Conservation (phyloP, 2,113 vertebrate species). For the Campylomormyrus numenius region DNA sequence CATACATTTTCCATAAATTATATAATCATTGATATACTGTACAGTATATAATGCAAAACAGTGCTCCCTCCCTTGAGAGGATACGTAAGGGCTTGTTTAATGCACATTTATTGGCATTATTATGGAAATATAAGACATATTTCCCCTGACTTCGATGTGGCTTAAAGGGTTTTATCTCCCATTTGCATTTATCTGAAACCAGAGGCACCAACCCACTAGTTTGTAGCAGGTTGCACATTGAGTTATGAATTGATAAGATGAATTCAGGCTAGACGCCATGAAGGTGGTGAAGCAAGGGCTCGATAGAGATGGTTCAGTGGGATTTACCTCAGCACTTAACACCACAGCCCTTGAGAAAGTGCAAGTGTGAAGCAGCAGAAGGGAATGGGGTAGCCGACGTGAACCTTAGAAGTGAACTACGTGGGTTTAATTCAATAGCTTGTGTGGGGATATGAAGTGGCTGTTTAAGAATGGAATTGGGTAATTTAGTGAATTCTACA, state of each 20-base stretch:
- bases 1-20: background rate
- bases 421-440: background rate
- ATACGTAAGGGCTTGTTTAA: background rate
- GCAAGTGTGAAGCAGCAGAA: background rate
- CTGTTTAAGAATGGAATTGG: background rate
- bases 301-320: background rate
- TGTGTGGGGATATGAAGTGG: background rate
- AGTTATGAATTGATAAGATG: background rate
- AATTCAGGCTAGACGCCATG: background rate
- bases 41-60: background rate
- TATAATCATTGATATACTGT: background rate
- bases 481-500: background rate
- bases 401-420: background rate
- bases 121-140: background rate
- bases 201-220: background rate
- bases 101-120: background rate
- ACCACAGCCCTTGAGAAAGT: background rate
- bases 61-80: background rate
- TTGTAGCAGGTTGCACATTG: background rate
- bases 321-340: background rate
- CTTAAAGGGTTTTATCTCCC: background rate
- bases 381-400: background rate
- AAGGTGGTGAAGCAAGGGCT: background rate
- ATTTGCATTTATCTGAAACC: background rate
- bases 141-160: background rate